Evolutionary conservation across 2,113 vertebrate genomes (phyloP).

Genomic region (Polypterus senegalus): DNA sequence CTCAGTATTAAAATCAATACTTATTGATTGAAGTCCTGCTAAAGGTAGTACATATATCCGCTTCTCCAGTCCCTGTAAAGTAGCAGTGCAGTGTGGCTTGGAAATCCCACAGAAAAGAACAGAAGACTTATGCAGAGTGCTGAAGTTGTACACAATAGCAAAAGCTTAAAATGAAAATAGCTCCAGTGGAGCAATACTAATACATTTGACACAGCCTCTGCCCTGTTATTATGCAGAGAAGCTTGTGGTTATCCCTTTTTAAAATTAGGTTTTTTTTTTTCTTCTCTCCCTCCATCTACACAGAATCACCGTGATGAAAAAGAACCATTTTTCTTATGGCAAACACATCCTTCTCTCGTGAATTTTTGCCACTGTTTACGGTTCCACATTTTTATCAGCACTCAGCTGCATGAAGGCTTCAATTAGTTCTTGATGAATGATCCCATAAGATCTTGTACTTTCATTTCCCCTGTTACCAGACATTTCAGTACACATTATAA

Average conservation of each 20-base stretch:
- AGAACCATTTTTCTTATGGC: slow-evolving; percentile 61
- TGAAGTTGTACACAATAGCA: slow-evolving; percentile 73
- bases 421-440: slow-evolving; percentile 99
- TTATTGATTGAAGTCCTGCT: slow-evolving; percentile 41
- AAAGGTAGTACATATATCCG: slow-evolving; percentile 43
- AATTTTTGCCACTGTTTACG: slow-evolving; percentile 76
- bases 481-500: slow-evolving; percentile 82
- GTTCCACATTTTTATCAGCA: slow-evolving; percentile 83
- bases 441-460: slow-evolving; percentile 83
- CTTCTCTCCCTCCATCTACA: slow-evolving; percentile 14
- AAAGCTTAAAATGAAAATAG: slow-evolving; percentile 68
- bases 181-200: slow-evolving; percentile 85
- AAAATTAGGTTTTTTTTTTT: slow-evolving; percentile 29
- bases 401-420: slow-evolving; percentile 89
- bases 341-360: slow-evolving; percentile 68
- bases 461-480: slow-evolving; percentile 85
- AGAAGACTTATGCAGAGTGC: slow-evolving; percentile 61
- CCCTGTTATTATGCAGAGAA: slow-evolving; percentile 62
- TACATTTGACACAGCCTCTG: slow-evolving; percentile 69
- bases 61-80: slow-evolving; percentile 29
- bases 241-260: slow-evolving; percentile 57
- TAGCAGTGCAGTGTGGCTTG: background rate
- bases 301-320: slow-evolving; percentile 63
- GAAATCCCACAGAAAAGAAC: slow-evolving; percentile 1
- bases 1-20: slow-evolving; percentile 50